Evolutionary conservation across 1,140 invertebrate species (phyloP).

Genomic region (Caerostris extrusa): DNA sequence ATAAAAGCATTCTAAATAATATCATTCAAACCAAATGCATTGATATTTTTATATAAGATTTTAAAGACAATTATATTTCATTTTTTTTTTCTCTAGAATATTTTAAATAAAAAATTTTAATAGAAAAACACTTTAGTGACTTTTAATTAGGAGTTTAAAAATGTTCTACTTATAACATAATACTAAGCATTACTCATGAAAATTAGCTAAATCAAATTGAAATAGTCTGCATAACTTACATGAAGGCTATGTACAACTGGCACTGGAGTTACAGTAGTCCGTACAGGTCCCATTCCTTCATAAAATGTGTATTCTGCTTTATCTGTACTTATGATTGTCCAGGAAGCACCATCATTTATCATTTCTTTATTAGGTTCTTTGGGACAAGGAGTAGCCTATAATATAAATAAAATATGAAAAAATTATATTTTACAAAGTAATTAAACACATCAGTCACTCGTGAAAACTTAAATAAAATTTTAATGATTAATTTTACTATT

Average conservation of each 20-base stretch:
- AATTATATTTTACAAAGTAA: too few relatives aligned
- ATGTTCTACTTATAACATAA: background rate
- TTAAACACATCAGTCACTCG: too few relatives aligned
- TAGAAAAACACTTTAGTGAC: background rate
- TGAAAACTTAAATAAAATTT: too few relatives aligned
- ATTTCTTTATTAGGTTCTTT: conserved; percentile 99
- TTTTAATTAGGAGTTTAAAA: background rate
- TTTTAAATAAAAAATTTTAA: background rate
- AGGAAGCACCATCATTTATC: conserved; percentile 99
- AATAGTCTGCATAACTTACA: conserved; percentile 47
- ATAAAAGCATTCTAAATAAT: too few relatives aligned
- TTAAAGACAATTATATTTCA: too few relatives aligned
- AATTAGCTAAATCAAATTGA: too few relatives aligned
- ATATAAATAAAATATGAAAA: background rate
- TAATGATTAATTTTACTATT: too few relatives aligned
- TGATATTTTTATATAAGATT: too few relatives aligned
- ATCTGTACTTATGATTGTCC: conserved; percentile 99
- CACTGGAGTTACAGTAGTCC: conserved; percentile 91
- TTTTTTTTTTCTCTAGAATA: background rate
- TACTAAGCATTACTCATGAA: too few relatives aligned
- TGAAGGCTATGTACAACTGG: conserved; percentile 79
- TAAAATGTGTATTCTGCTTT: conserved; percentile 99
- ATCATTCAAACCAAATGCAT: too few relatives aligned
- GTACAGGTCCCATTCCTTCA: conserved; percentile 99
- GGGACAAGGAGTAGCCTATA: conserved; percentile 96